These are phyloP conservation scores for Pristionchus maxplancki DNA, from an alignment of 2,888 invertebrate species.

Conservation along the genomic window DNA sequence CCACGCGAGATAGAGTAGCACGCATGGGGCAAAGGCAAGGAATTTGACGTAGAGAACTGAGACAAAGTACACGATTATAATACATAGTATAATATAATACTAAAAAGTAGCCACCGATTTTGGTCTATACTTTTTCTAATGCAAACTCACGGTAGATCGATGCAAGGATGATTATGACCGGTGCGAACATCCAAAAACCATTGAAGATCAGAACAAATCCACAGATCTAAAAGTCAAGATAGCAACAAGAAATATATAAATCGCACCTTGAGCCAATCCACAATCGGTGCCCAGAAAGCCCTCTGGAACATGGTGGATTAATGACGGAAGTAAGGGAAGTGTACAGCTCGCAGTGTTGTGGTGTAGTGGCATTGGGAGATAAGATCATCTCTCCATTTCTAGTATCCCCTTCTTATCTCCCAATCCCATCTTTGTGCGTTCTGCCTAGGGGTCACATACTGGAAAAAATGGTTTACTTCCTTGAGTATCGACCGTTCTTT, in stretches of 20 bases:
- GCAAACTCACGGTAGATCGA: background rate
- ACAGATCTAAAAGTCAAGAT: background rate
- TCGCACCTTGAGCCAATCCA: background rate
- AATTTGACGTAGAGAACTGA: background rate
- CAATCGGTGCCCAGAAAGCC: background rate
- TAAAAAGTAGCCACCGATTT: too few relatives aligned
- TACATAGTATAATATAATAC: too few relatives aligned
- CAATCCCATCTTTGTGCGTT: background rate
- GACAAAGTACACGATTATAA: background rate
- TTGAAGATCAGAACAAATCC: background rate
- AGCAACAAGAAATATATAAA: background rate
- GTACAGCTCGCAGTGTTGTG: background rate
- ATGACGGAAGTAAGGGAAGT: background rate
- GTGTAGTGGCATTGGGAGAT: background rate
- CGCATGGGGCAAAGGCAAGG: background rate
- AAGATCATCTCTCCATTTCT: background rate
- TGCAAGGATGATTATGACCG: background rate
- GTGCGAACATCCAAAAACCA: slow-evolving; percentile 19
- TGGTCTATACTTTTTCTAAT: too few relatives aligned
- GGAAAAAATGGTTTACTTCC: too few relatives aligned
- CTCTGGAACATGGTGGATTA: background rate
- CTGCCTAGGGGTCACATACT: background rate
- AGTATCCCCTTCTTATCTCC: background rate
- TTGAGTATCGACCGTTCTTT: too few relatives aligned
- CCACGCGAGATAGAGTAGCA: background rate